phyloP scores from a whole-genome alignment of 2,797 vertebrate genomes.

The Hylomyscus alleni region DNA sequence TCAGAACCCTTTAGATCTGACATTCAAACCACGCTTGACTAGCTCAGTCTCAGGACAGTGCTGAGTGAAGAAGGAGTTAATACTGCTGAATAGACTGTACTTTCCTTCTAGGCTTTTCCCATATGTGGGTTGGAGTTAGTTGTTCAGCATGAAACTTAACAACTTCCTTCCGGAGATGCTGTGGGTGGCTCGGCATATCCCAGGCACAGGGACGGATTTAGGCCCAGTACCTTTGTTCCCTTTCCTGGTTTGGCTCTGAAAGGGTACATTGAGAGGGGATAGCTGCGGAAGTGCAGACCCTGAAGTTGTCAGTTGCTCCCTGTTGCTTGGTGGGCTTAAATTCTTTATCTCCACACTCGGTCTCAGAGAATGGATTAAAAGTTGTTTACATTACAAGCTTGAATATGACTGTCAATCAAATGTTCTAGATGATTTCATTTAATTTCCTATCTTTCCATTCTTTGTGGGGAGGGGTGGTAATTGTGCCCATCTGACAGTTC shows the following conservation, averaged over 20 bases:
- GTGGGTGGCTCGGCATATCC: conserved; percentile 71
- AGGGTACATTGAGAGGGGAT: conserved; percentile 58
- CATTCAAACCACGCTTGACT: background rate
- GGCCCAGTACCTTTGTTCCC: conserved; percentile 77
- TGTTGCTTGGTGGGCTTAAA: conserved; percentile 74
- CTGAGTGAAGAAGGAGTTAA: conserved; percentile 53
- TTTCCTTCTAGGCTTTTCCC: conserved; percentile 61
- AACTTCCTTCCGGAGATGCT: conserved; percentile 68
- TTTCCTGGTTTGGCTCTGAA: conserved; percentile 67
- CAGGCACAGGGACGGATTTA: conserved; percentile 71
- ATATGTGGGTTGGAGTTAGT: conserved; percentile 67
- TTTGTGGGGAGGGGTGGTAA: conserved; percentile 11
- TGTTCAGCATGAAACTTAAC: conserved; percentile 72
- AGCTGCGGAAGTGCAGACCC: conserved; percentile 82
- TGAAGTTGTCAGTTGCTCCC: conserved; percentile 80
- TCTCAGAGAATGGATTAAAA: conserved; percentile 75
- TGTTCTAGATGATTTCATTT: conserved; percentile 65
- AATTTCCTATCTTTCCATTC: conserved; percentile 65
- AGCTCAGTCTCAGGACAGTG: background rate
- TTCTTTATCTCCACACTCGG: conserved; percentile 75
- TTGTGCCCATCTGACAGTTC: conserved; percentile 62
- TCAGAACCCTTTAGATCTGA: background rate
- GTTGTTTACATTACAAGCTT: conserved; percentile 65
- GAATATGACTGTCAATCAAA: conserved; percentile 73
- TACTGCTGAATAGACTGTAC: conserved; percentile 52